A percentile compares a stretch with the other conserved stretches of the same genome.
These are phyloP conservation scores for Euwallacea fornicatus DNA, from an alignment of 1,140 invertebrate species.

Conservation along the genomic window DNA sequence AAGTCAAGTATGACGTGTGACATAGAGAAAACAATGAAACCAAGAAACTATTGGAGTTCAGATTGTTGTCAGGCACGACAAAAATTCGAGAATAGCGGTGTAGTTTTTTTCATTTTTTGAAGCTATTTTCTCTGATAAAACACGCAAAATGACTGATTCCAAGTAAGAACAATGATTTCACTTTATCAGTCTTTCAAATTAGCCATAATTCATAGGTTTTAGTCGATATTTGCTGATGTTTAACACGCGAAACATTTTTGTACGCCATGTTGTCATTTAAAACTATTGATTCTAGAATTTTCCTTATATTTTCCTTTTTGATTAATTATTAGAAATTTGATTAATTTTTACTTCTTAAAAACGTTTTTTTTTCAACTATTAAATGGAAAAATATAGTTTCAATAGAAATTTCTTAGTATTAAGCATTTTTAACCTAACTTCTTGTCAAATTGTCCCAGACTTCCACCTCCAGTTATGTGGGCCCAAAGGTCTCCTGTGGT, in stretches of 20 bases:
- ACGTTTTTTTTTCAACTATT: not conserved
- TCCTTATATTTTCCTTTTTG: conserved; percentile 6
- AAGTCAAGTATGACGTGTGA: too few species aligned
- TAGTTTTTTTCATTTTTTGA: too few species aligned
- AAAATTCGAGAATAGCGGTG: too few species aligned
- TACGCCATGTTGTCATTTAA: conserved; percentile 34
- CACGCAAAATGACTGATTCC: conserved; percentile 29
- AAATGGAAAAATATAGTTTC: not conserved
- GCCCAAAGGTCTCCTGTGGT: conserved; percentile 81
- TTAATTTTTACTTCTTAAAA: conserved; percentile 3
- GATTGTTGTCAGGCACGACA: too few species aligned
- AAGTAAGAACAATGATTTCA: conserved; percentile 24
- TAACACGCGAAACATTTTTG: not conserved
- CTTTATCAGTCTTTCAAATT: not conserved
- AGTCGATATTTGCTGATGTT: not conserved
- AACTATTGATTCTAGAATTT: conserved; percentile 43
- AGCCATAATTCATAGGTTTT: not conserved
- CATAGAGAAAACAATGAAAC: too few species aligned
- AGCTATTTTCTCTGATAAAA: too few species aligned
- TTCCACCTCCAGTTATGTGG: conserved; percentile 85
- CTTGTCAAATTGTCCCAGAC: conserved; percentile 40
- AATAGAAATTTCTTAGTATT: conserved; percentile 9
- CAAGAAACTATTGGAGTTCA: too few species aligned
- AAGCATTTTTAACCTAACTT: conserved; percentile 43
- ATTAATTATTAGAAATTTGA: not conserved